phyloP scores from a whole-genome alignment of 2,888 invertebrate species.

The Ganaspis brasiliensis region DNA sequence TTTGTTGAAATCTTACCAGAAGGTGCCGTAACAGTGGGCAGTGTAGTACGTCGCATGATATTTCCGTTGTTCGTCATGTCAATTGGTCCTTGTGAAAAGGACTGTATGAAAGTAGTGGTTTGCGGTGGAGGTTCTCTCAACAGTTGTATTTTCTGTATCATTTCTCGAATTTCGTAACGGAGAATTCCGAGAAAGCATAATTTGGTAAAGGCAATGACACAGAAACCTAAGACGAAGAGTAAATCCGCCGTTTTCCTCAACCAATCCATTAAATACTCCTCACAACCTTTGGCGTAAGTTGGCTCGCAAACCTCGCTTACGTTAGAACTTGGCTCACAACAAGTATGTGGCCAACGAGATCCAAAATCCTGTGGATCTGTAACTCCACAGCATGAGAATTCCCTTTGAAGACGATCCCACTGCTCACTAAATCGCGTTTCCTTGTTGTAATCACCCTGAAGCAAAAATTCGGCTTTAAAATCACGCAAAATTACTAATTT shows the following conservation, averaged over 20 bases:
- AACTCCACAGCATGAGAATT: constrained; percentile 91
- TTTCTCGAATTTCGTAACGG: constrained; percentile 93
- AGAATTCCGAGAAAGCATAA: constrained; percentile 93
- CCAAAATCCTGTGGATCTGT: constrained; percentile 82
- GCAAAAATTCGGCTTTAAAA: background rate
- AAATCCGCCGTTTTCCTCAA: constrained; percentile 90
- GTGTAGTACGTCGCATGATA: constrained; percentile 69
- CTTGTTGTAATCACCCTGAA: constrained; percentile 86
- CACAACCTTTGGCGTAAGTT: constrained; percentile 84
- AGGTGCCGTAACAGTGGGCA: constrained; percentile 67
- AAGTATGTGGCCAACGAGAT: constrained; percentile 74
- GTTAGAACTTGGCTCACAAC: constrained; percentile 69
- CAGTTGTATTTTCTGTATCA: constrained; percentile 95
- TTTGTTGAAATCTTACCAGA: constrained; percentile 62
- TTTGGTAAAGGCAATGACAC: constrained; percentile 94
- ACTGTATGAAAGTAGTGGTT: constrained; percentile 71
- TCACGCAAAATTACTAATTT: background rate
- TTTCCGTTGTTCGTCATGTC: constrained; percentile 72
- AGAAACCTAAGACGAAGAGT: constrained; percentile 91
- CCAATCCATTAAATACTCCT: constrained; percentile 88
- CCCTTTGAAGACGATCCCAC: constrained; percentile 90
- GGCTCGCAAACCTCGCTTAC: constrained; percentile 72
- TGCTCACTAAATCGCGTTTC: constrained; percentile 88
- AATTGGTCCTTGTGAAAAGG: constrained; percentile 70
- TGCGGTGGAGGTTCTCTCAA: constrained; percentile 81